These are phyloP conservation scores for Papilio gigon DNA, from an alignment of 2,888 invertebrate genomes.

Conservation along the genomic window DNA sequence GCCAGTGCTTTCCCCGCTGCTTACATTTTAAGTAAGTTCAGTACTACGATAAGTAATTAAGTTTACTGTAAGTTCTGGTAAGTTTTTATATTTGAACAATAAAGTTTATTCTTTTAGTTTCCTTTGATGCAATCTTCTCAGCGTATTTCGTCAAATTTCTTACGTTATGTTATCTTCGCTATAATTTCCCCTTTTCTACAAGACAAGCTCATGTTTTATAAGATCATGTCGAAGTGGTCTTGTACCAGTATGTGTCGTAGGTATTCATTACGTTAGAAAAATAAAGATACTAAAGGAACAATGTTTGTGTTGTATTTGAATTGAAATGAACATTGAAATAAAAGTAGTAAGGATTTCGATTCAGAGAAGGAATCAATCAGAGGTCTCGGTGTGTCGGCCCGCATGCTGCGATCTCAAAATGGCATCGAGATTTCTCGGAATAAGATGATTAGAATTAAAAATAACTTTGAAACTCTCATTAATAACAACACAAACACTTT, in stretches of 20 bases:
- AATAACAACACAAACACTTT: no score
- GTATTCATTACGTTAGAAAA: no score
- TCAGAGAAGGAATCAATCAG: slow-evolving; percentile 4
- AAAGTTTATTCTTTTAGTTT: no score
- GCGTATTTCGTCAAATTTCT: no score
- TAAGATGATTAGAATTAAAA: neutral
- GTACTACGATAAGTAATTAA: neutral
- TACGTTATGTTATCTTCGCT: no score
- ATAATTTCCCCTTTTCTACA: no score
- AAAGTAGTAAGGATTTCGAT: neutral
- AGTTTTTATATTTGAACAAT: neutral
- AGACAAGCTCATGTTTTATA: no score
- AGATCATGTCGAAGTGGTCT: no score
- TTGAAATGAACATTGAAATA: neutral
- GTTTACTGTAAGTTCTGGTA: neutral
- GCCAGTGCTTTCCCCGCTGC: slow-evolving; percentile 83
- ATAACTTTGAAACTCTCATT: no score
- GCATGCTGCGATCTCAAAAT: neutral
- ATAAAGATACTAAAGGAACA: no score
- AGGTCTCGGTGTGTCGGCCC: neutral
- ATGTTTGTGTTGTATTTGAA: neutral
- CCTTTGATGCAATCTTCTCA: no score
- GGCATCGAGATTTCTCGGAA: neutral
- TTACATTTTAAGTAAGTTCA: slow-evolving; percentile 75
- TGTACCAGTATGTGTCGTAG: no score